Base-by-base conservation (phyloP, 1,140 invertebrate genomes). In the Drosophila jambulina region DNA sequence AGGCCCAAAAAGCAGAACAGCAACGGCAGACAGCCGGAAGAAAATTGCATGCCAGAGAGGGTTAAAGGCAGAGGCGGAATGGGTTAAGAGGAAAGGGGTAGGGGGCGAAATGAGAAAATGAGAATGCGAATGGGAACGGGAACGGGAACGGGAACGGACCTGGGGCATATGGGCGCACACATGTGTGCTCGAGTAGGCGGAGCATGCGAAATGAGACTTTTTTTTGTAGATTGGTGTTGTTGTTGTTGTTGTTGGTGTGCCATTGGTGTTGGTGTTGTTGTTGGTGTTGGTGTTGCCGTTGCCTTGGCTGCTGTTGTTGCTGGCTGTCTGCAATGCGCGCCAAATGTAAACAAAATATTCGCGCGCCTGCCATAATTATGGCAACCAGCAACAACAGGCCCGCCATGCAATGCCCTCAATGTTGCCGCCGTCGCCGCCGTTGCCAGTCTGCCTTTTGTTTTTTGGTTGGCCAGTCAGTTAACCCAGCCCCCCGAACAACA, bases 271-370 rank as follows among this genome's bases (percentile, higher is more conserved):
- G 76, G 61, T 70, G 49, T 12, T 42, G 67, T 17, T 62, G 62
- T 56, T 72, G 77, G 12, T 36, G 69, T 69, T 78, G 76, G 21
- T 10, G 53, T 84, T 65, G 62, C 25, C 27, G 63, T 59, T 75
- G 72, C 71, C 54, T 59, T 75, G 58, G 75, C 38, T 75, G 57
- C 63, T 82, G 80, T 56, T 70, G 51, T 86, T 80, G 82, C 23
- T 80, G 84, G 36, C 70, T 88, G 83, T 84, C 84, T 88, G 85
- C 82, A 90, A 43, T 90, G 81, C 86, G 86, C 85, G 85, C 82
- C 84, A 82, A 85, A 91, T 90, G 86, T 90, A 90, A 90, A 90
- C 85, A 90, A 90, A 90, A 90, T 90, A 90, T 91, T 91, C 82
- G 85, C 85, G 85, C 85, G 85, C 85, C 85, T 90, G 85, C 81